Evolutionary conservation across 2,113 vertebrate genomes (phyloP).

Genomic region (Corythornis vintsioides): DNA sequence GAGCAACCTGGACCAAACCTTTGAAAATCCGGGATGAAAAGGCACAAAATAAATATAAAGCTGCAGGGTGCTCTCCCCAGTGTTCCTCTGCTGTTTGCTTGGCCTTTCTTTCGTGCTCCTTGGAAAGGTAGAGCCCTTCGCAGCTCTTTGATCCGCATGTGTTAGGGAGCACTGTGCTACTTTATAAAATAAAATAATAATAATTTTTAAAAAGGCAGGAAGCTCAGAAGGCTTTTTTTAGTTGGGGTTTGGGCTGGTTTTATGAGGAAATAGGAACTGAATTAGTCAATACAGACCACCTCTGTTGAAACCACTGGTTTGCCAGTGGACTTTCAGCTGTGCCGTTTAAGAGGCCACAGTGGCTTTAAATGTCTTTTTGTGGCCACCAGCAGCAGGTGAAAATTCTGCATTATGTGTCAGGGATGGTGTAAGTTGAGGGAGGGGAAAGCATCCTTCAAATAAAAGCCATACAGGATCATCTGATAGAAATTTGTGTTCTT

Average conservation of each 20-base stretch:
- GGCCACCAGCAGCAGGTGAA: constrained; percentile 27
- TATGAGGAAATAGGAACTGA: constrained; percentile 43
- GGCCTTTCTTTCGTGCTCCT: constrained; percentile 72
- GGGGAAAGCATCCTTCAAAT: background rate
- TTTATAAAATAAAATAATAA: background rate
- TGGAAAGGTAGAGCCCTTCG: constrained; percentile 70
- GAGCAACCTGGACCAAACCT: constrained; percentile 78
- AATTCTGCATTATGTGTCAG: background rate
- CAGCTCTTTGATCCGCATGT: constrained; percentile 77
- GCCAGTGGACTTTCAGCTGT: background rate
- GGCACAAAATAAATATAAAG: constrained; percentile 82
- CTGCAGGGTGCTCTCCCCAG: constrained; percentile 73
- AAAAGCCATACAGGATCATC: background rate
- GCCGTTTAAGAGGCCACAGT: constrained; percentile 8
- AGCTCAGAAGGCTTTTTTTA: constrained; percentile 35
- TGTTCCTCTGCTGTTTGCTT: constrained; percentile 54
- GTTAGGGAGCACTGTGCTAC: constrained; percentile 6
- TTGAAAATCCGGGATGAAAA: constrained; percentile 85
- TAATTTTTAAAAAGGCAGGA: constrained; percentile 19
- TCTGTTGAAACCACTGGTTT: background rate
- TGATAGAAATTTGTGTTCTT: background rate
- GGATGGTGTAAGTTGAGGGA: background rate
- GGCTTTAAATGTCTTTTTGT: background rate
- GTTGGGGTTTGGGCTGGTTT: constrained; percentile 11
- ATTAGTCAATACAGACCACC: constrained; percentile 32